phyloP scores from a whole-genome alignment of 2,797 vertebrate genomes.

The Kryptopterus vitreolus region DNA sequence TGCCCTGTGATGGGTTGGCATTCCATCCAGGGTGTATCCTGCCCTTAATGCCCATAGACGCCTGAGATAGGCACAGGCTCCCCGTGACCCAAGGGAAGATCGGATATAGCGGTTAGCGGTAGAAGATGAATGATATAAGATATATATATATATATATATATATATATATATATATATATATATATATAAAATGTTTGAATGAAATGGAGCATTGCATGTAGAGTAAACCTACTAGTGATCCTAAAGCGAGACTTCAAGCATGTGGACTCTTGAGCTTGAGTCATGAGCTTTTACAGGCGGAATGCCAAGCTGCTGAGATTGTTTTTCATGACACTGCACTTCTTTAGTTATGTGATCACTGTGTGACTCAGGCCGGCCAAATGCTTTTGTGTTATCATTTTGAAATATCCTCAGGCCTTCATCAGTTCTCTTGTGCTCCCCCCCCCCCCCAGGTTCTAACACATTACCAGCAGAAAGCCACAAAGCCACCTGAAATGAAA shows the following conservation, averaged over 20 bases:
- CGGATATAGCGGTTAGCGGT: too few species aligned
- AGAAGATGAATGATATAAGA: too few species aligned
- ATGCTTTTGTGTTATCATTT: background rate
- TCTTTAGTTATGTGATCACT: conserved; percentile 36
- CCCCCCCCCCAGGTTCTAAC: conserved; percentile 2
- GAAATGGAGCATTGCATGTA: background rate
- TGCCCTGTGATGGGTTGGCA: too few species aligned
- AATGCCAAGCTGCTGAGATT: conserved; percentile 5
- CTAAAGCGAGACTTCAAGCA: background rate
- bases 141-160: too few species aligned
- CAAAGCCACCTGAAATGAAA: conserved; percentile 45
- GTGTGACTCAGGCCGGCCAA: conserved; percentile 10
- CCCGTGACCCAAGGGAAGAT: too few species aligned
- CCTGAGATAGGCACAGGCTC: too few species aligned
- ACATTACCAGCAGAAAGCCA: conserved; percentile 9
- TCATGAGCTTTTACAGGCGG: conserved; percentile 25
- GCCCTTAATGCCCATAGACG: too few species aligned
- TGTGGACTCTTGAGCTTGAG: background rate
- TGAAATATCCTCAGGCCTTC: conserved; percentile 1
- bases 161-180: too few species aligned
- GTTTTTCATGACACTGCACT: conserved; percentile 19
- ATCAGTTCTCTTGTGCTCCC: background rate
- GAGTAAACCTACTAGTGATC: background rate
- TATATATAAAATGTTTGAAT: background rate
- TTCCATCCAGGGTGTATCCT: too few species aligned